A percentile compares a stretch with the other conserved stretches of the same genome.
These are phyloP conservation scores for Crotalus helleri DNA, from an alignment of 2,113 vertebrate species.

Conservation along the genomic window DNA sequence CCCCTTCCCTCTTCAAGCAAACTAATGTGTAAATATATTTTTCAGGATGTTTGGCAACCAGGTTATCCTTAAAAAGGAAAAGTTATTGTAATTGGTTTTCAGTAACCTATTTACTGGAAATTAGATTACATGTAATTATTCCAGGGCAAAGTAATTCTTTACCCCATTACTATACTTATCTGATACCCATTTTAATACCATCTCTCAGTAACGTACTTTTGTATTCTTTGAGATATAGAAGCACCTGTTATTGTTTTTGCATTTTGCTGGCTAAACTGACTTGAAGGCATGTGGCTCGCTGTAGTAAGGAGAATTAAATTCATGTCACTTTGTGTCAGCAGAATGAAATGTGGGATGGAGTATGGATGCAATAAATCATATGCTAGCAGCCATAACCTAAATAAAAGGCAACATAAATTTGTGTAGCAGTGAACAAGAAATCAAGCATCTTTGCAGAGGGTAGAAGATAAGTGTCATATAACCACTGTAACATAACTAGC, in stretches of 20 bases:
- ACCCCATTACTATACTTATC: slow-evolving; percentile 48
- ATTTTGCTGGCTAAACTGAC: slow-evolving; percentile 25
- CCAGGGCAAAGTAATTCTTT: slow-evolving; percentile 37
- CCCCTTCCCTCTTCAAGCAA: not conserved
- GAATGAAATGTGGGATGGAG: not conserved
- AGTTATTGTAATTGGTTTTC: slow-evolving; percentile 37
- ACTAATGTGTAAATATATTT: slow-evolving; percentile 15
- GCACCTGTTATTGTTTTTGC: not conserved
- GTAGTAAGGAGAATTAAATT: rapidly evolving
- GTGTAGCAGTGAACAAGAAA: not conserved
- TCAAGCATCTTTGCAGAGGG: not conserved
- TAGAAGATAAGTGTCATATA: not conserved
- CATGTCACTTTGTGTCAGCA: not conserved
- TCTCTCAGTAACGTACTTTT: slow-evolving; percentile 32
- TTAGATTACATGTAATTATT: slow-evolving; percentile 49
- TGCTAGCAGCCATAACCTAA: not conserved
- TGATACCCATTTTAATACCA: slow-evolving; percentile 51
- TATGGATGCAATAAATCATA: not conserved
- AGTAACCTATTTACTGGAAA: slow-evolving; percentile 49
- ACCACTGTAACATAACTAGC: not conserved
- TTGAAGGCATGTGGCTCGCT: not conserved
- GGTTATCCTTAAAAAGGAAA: slow-evolving; percentile 1
- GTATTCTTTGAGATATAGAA: not conserved
- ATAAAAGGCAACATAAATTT: not conserved
- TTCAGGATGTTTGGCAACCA: not conserved